Percentiles rank a stretch among this genome's conserved stretches.
Evolutionary conservation across 2,888 invertebrate species (phyloP).

Genomic region (Maniola hyperantus): DNA sequence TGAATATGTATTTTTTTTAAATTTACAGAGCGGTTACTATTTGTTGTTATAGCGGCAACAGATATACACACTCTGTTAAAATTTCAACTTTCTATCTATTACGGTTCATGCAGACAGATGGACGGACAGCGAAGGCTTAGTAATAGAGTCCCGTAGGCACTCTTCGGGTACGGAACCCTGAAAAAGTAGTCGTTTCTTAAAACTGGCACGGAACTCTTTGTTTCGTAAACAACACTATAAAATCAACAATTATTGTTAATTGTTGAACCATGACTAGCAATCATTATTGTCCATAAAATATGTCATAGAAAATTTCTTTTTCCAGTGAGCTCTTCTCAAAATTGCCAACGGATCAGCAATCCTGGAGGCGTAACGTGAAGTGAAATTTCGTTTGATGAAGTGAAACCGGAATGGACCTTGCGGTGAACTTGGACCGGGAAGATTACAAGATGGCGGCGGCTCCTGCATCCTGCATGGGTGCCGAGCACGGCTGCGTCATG

Average conservation of each 20-base stretch:
- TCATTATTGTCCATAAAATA: constrained; percentile 7
- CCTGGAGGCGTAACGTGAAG: not conserved
- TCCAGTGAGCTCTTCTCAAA: constrained; percentile 11
- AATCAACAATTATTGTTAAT: not conserved
- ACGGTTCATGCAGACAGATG: no score
- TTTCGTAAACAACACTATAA: not conserved
- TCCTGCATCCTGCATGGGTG: constrained; percentile 70
- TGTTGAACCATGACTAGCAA: not conserved
- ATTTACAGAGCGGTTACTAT: no score
- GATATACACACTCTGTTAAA: no score
- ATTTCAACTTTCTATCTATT: no score
- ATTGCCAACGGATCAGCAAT: not conserved
- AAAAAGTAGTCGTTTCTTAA: no score
- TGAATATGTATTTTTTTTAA: no score
- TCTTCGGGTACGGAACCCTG: no score
- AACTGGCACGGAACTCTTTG: not conserved
- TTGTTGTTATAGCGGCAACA: no score
- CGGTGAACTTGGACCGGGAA: constrained; percentile 42
- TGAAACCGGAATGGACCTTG: constrained; percentile 45
- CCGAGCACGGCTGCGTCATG: constrained; percentile 76
- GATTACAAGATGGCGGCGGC: constrained; percentile 59
- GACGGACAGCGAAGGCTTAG: no score
- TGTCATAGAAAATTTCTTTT: constrained; percentile 11
- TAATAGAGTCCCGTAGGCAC: no score
- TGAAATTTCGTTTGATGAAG: constrained; percentile 29